phyloP scores from a whole-genome alignment of 2,797 vertebrate genomes.

The Heteromormyrus szaboi region DNA sequence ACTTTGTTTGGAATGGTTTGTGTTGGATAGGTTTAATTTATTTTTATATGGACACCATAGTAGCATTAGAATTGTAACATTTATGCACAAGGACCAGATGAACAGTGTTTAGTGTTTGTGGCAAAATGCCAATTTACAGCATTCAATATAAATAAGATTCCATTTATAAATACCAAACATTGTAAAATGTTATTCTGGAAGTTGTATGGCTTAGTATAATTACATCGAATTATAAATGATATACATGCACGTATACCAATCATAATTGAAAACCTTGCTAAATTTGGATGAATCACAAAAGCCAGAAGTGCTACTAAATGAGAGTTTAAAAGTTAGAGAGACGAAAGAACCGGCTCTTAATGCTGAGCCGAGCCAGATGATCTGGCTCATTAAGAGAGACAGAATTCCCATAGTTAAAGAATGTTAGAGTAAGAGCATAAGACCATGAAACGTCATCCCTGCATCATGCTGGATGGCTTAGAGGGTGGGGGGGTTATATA shows the following conservation, averaged over 20 bases:
- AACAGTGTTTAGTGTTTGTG: background rate
- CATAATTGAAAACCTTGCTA: too few relatives aligned
- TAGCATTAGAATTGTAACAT: background rate
- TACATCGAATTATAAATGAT: too few relatives aligned
- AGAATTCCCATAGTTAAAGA: background rate
- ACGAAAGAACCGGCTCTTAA: background rate
- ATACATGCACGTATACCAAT: too few relatives aligned
- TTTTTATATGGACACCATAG: background rate
- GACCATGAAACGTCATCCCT: too few relatives aligned
- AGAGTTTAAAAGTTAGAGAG: background rate
- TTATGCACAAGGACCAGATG: background rate
- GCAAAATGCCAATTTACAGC: background rate
- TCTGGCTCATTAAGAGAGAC: background rate
- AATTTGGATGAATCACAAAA: too few relatives aligned
- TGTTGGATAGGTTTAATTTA: background rate
- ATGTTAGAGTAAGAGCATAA: background rate
- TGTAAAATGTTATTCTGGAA: background rate
- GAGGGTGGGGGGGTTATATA: too few relatives aligned
- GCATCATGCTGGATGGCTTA: too few relatives aligned
- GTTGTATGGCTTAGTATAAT: too few relatives aligned
- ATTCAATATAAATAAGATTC: background rate
- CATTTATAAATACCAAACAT: too few relatives aligned
- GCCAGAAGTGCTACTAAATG: too few relatives aligned
- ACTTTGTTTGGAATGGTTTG: background rate
- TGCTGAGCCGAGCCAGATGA: background rate